A percentile compares a stretch with the other conserved stretches of the same genome.
Conservation (phyloP, 2,888 invertebrate species). For the Patella ulyssiponensis region DNA sequence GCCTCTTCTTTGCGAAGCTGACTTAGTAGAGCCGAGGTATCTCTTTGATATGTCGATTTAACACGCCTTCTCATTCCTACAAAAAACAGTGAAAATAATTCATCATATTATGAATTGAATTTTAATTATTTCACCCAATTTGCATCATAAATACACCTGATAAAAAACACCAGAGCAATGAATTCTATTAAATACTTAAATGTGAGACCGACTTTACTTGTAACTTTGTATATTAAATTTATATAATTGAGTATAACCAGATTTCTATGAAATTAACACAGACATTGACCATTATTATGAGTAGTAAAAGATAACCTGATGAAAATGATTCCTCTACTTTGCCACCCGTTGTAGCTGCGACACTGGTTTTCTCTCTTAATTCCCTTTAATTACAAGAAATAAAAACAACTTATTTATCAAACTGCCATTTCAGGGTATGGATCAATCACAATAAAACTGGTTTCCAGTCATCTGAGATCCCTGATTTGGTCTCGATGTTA, state of each 20-base stretch:
- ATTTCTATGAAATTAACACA: not conserved
- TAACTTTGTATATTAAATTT: too few species aligned
- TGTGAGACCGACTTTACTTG: too few species aligned
- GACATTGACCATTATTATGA: not conserved
- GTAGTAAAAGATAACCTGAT: not conserved
- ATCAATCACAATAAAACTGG: too few species aligned
- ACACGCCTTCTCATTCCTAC: conserved; percentile 54
- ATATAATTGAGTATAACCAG: not conserved
- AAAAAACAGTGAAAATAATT: not conserved
- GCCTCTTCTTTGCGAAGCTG: conserved; percentile 69
- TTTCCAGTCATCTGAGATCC: too few species aligned
- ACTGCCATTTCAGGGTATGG: too few species aligned
- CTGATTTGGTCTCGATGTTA: too few species aligned
- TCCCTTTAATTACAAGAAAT: conserved; percentile 54
- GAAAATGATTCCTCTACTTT: conserved; percentile 34
- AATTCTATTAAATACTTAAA: too few species aligned
- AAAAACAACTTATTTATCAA: too few species aligned
- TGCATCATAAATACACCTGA: too few species aligned
- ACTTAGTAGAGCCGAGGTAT: conserved; percentile 67
- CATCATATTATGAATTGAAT: too few species aligned
- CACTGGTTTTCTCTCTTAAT: conserved; percentile 67
- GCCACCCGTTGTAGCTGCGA: conserved; percentile 62
- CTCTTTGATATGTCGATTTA: conserved; percentile 56
- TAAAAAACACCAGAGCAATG: too few species aligned
- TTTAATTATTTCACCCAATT: too few species aligned